Evolutionary conservation across 2,797 vertebrate genomes (phyloP), one percentile per base, ranked within the genome.

Genomic region (Margarornis squamiger): DNA sequence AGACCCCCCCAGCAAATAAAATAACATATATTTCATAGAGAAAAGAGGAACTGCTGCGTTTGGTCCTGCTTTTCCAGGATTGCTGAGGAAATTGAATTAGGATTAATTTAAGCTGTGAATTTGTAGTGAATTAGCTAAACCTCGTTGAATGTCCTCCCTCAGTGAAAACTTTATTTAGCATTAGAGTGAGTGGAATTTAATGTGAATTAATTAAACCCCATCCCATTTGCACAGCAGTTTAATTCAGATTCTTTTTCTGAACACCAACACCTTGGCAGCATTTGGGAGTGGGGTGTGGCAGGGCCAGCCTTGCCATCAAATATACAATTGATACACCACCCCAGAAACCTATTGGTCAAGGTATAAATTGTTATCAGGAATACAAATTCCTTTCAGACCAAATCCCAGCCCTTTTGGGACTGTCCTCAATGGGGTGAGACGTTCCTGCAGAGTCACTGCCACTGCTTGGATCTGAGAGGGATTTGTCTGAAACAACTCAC

Each of bases 191-290:
- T 39, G 7, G 46, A 76, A 36, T 68, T 88, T 68, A 65, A 17
- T 12, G 59, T 36, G 22, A 48, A 58, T 81, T 48, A 73, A 74
- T 58, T 20, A 32, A 89, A 3, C 24, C 18, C 2, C 66, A 49
- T 54, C 4, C 52, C 4, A 1, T 63, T 30, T n/a, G 51, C 61
- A 8, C 1, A 0, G 38, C 3, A 0, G 0, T 45, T 58, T 38
- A n/a, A 48, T 81, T 84, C 0, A 0, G 41, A 48, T 78, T 48
- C 13, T 12, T 55, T 12, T 36, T 16, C 66, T 14, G 39, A 72
- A 54, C 57, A 51, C 0, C 16, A 16, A 2, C 41, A 8, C 7
- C 73, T n/a, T 7, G 61, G 39, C 54, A 30, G 32, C 38, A 34
- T 24, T 32, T 7, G 7, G 38, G 38, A 39, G 55, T 12, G 4